Evolutionary conservation across 92 coral and sea anemone genomes (phyloP), one percentile per base, ranked within the genome.

Genomic region (Anthopleura xanthogrammica): DNA sequence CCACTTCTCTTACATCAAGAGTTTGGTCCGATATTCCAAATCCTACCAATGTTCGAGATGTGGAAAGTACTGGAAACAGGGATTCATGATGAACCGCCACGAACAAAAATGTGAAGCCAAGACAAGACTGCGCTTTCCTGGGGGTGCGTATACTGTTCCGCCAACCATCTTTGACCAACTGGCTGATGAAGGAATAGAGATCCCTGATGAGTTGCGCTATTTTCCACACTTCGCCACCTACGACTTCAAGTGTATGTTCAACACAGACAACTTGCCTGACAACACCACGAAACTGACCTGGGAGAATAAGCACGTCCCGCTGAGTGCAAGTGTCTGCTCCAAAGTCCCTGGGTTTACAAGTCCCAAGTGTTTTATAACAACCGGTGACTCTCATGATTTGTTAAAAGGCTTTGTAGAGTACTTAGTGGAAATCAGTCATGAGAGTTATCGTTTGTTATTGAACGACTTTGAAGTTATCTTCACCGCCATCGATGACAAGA

Each of bases 1-100:
- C 23, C 88, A 84, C 41, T 84, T 88, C 60, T 42, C 80, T 11
- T 88, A 73, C 58, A 88, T 88, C 29, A 84, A 84, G 65, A 65
- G 66, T 60, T 42, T 85, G 1, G 52, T 75, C 16, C 29, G 43
- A 0, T 87, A 83, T 71, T 48, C 80, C 2, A 84, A 85, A 19
- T 75, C 88, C 29, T 83, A 75, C 58, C 62, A 79, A 70, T 88
- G 91, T 73, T 78, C 88, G 0, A 41, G 68, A 7, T 85, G 86
- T 50, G 91, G 80, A 1, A 40, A 83, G 41, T 54, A 11, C 0
- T 79, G 87, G 80, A 70, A 83, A 0, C 19, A 42, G 5, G 43
- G 48, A 8, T 58, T 11, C 4, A 60, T 1, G 12, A 36, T 77
- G 4, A 2, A 77, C 23, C 41, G 78, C 12, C 82, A 84, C 46